These are phyloP conservation scores for Sphyrna mokarran DNA, from an alignment of 2,113 vertebrate species.

Conservation along the genomic window DNA sequence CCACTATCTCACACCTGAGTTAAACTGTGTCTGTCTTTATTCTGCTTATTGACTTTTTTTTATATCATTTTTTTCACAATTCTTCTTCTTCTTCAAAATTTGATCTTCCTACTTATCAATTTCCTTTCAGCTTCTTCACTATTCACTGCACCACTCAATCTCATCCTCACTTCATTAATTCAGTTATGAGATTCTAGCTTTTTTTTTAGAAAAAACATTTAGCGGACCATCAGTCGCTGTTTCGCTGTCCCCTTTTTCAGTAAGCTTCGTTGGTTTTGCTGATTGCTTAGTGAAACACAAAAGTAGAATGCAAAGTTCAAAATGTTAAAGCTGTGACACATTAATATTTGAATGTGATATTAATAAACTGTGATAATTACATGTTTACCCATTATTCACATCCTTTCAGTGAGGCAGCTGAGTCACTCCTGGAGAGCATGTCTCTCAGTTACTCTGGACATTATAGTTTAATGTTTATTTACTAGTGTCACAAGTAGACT, in stretches of 20 bases:
- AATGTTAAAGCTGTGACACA: neutral
- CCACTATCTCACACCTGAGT: neutral
- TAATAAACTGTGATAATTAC: neutral
- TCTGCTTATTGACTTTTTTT: neutral
- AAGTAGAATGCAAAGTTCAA: neutral
- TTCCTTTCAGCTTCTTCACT: neutral
- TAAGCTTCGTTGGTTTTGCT: neutral
- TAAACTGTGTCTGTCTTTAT: neutral
- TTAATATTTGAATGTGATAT: neutral
- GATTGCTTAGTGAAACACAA: neutral
- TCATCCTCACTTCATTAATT: neutral
- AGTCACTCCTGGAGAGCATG: neutral
- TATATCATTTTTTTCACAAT: neutral
- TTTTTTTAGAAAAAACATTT: neutral
- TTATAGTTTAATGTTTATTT: no score
- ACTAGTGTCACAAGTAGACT: no score
- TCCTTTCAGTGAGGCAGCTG: neutral
- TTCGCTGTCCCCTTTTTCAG: neutral
- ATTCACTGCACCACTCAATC: neutral
- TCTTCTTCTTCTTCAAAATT: neutral
- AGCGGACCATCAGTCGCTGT: neutral
- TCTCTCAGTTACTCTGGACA: neutral
- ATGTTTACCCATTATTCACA: neutral
- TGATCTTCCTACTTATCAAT: neutral
- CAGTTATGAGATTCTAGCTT: no score